These are phyloP conservation scores for Lasioglossum figueresi DNA, from an alignment of 2,888 invertebrate species.

Conservation along the genomic window DNA sequence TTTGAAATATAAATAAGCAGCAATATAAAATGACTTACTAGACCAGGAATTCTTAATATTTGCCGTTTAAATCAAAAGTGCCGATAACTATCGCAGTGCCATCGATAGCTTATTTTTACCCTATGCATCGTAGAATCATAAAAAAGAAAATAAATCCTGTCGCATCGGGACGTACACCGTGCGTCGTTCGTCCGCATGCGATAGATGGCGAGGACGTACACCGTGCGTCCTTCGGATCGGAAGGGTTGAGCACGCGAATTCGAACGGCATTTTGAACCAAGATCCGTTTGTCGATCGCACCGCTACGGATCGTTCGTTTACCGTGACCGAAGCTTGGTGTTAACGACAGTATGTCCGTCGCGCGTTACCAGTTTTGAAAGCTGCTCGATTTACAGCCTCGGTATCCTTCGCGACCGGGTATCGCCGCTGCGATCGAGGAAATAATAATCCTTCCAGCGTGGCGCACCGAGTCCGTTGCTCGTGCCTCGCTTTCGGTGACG, in stretches of 20 bases:
- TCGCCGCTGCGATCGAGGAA: conserved; percentile 38
- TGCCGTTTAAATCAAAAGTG: too few relatives aligned
- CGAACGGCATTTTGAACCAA: neutral
- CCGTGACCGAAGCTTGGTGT: conserved; percentile 63
- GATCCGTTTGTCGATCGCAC: conserved; percentile 44
- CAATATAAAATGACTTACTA: too few relatives aligned
- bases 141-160: too few relatives aligned
- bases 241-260: conserved; percentile 12
- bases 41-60: too few relatives aligned
- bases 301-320: conserved; percentile 22
- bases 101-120: too few relatives aligned
- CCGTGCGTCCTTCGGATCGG: too few relatives aligned
- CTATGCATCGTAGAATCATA: too few relatives aligned
- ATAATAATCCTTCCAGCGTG: conserved; percentile 35
- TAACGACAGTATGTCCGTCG: conserved; percentile 63
- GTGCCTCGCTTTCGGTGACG: conserved; percentile 9
- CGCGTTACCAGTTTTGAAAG: conserved; percentile 68
- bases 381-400: conserved; percentile 61
- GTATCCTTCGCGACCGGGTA: conserved; percentile 58
- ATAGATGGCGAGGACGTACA: too few relatives aligned
- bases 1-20: too few relatives aligned
- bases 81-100: too few relatives aligned
- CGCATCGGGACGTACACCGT: too few relatives aligned
- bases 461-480: conserved; percentile 6
- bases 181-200: too few relatives aligned